These are phyloP conservation scores for Bufo bufo DNA, from an alignment of 2,113 vertebrate genomes.

Conservation along the genomic window DNA sequence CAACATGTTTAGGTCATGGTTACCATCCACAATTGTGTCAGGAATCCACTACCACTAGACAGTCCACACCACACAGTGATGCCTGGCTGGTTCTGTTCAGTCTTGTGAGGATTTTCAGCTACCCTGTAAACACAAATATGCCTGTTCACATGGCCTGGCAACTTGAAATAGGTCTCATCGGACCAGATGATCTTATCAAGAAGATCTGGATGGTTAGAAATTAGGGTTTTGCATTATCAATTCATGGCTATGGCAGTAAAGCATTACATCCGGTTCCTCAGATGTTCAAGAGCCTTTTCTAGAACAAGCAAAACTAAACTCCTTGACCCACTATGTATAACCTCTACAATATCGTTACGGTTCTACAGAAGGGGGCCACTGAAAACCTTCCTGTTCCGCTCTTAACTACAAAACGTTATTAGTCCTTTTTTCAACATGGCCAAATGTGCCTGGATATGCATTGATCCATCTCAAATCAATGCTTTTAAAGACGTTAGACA, in stretches of 20 bases:
- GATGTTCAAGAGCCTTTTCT: background rate
- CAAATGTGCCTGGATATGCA: conserved; percentile 36
- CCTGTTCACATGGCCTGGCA: no score
- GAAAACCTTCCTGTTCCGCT: conserved; percentile 39
- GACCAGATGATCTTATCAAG: no score
- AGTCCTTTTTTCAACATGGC: conserved; percentile 17
- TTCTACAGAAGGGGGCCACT: conserved; percentile 36
- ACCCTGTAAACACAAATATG: no score
- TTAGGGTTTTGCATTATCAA: background rate
- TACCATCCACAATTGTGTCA: no score
- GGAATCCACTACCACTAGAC: no score
- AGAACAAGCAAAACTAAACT: conserved; percentile 3
- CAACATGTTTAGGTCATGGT: no score
- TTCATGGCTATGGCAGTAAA: background rate
- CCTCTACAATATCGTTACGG: background rate
- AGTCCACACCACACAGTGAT: no score
- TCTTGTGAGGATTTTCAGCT: no score
- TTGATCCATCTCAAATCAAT: conserved; percentile 56
- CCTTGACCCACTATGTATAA: conserved; percentile 33
- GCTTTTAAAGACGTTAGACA: conserved; percentile 54
- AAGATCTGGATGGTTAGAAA: background rate
- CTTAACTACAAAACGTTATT: conserved; percentile 49
- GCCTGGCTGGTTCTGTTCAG: no score
- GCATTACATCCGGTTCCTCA: background rate
- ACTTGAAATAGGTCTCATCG: no score